Percentiles rank a stretch among this genome's conserved stretches.
Conservation (phyloP, 1,140 invertebrate genomes). For the Protaetia brevitarsis region DNA sequence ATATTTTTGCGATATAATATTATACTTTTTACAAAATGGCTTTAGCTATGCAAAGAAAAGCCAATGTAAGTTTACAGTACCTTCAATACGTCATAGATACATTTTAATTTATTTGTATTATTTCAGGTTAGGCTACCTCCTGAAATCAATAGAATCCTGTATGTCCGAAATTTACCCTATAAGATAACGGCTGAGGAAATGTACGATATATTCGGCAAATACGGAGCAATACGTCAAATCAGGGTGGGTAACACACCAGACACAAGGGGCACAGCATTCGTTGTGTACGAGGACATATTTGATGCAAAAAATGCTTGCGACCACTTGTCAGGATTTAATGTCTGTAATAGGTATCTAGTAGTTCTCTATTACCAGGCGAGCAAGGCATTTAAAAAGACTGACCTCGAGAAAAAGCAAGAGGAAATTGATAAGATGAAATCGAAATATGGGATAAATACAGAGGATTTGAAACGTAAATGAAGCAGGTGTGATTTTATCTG, state of each 20-base stretch:
- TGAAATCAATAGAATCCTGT: constrained; percentile 97
- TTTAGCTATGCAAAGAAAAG: constrained; percentile 59
- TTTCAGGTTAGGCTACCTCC: constrained; percentile 92
- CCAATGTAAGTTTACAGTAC: constrained; percentile 54
- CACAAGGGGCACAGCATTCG: constrained; percentile 97
- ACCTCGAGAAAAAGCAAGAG: constrained; percentile 95
- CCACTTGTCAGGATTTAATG: constrained; percentile 98
- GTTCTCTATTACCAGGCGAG: constrained; percentile 95
- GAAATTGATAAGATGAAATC: constrained; percentile 96
- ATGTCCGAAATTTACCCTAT: constrained; percentile 96
- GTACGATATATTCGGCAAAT: constrained; percentile 99
- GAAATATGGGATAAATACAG: constrained; percentile 74
- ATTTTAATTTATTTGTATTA: constrained; percentile 20
- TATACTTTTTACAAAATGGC: too few relatives aligned
- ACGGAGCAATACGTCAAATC: constrained; percentile 98
- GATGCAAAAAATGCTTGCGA: constrained; percentile 99
- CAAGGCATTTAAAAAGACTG: constrained; percentile 94
- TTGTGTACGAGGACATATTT: constrained; percentile 99
- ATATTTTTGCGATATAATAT: too few relatives aligned
- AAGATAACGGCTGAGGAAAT: constrained; percentile 99
- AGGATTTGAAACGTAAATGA: constrained; percentile 19
- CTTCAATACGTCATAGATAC: constrained; percentile 19
- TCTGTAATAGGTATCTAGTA: constrained; percentile 97
- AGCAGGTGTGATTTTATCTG: not conserved
- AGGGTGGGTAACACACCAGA: constrained; percentile 98